Conservation (phyloP, 2,888 invertebrate genomes). For the Orthosia cruda region DNA sequence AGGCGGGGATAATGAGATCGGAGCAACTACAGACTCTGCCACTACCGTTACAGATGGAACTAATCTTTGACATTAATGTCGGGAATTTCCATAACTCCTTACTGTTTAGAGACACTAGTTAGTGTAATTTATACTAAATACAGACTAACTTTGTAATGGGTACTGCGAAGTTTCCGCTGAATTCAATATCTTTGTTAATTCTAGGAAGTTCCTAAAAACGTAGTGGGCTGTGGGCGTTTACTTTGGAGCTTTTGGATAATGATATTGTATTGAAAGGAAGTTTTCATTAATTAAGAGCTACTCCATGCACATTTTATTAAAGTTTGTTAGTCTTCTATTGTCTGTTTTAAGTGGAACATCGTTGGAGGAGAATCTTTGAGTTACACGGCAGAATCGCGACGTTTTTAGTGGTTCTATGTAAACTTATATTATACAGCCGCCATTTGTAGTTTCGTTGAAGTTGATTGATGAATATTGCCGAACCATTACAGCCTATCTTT, state of each 20-base stretch:
- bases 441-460: conserved; percentile 38
- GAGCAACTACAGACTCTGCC: conserved; percentile 82
- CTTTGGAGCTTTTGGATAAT: conserved; percentile 50
- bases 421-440: conserved; percentile 24
- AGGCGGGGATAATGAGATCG: conserved; percentile 83
- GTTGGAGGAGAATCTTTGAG: conserved; percentile 14
- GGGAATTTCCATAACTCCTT: conserved; percentile 85
- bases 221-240: conserved; percentile 41
- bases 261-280: conserved; percentile 60
- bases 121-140: conserved; percentile 53
- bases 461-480: conserved; percentile 59
- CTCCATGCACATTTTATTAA: conserved; percentile 59
- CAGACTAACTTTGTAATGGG: conserved; percentile 40
- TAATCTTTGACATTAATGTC: conserved; percentile 89
- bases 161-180: conserved; percentile 34
- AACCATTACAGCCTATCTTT: conserved; percentile 28
- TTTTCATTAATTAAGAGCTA: conserved; percentile 61
- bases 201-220: conserved; percentile 46
- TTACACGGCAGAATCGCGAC: conserved; percentile 7
- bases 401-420: conserved; percentile 22
- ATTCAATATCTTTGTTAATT: conserved; percentile 57
- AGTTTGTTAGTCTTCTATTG: conserved; percentile 61
- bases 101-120: conserved; percentile 83
- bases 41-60: conserved; percentile 85
- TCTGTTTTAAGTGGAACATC: conserved; percentile 38